phyloP scores from a whole-genome alignment of 2,888 invertebrate genomes.

The Drosophila testacea region DNA sequence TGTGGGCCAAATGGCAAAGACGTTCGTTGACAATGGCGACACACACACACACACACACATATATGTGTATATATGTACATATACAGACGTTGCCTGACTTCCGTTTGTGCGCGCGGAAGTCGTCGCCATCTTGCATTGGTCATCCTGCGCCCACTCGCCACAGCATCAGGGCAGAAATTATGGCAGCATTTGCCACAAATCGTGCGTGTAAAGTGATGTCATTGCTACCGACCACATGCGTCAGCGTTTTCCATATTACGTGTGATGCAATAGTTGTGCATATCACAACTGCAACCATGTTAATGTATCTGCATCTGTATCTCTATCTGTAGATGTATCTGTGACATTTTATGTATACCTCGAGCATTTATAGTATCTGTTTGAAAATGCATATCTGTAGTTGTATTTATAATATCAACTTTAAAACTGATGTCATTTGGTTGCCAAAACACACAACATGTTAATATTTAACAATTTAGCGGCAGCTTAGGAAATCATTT shows the following conservation, averaged over 20 bases:
- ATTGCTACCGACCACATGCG: conserved; percentile 70
- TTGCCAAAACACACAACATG: conserved; percentile 23
- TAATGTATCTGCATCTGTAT: not conserved
- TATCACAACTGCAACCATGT: conserved; percentile 22
- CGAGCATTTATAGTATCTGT: not conserved
- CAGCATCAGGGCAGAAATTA: conserved; percentile 71
- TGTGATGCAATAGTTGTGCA: conserved; percentile 72
- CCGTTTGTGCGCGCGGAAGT: conserved; percentile 77
- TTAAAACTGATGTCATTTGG: conserved; percentile 39
- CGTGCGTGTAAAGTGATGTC: conserved; percentile 81
- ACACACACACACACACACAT: conserved; percentile 10
- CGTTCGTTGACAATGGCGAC: conserved; percentile 62
- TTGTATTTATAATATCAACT: not conserved
- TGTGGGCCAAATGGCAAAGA: conserved; percentile 68
- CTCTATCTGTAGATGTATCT: conserved; percentile 4
- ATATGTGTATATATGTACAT: not conserved
- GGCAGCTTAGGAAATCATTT: conserved; percentile 66
- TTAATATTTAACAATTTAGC: conserved; percentile 67
- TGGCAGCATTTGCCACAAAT: conserved; percentile 80
- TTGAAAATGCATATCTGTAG: conserved; percentile 1
- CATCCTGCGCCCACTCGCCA: conserved; percentile 77
- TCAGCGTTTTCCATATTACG: conserved; percentile 63
- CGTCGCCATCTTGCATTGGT: conserved; percentile 79
- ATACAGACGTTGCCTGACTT: conserved; percentile 67
- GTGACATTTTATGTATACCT: not conserved